Evolutionary conservation across 2,888 invertebrate genomes (phyloP), one percentile per base, ranked within the genome.

Genomic region (Sphaeridia pumilis): DNA sequence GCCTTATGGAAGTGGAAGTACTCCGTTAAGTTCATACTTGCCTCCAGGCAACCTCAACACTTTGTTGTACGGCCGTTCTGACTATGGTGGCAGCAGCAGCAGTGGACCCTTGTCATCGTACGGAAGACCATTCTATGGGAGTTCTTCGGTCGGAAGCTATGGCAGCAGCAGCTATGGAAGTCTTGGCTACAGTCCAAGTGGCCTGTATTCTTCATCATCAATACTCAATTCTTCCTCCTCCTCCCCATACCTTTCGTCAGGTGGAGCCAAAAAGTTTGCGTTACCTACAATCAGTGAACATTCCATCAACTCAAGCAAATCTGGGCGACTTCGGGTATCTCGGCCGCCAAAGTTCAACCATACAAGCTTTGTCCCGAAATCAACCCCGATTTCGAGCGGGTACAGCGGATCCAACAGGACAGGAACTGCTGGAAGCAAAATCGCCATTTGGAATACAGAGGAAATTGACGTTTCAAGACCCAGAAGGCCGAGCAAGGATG

Each of bases 381-480:
- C 27, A 12, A 54, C 41, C n/a, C 28, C 42, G 38, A 14, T 17
- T 2, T 41, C 41, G 22, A 41, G n/a, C 20, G 26, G 21, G 12
- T 12, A 26, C 27, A 21, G 4, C 14, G 4, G 24, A 4, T 10
- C 22, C 17, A 27, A 41, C 21, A 17, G 46, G 17, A 2, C 21
- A 17, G 4, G 14, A 34, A 21, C 27, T 27, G 46, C 31, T 25
- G 20, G 17, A 5, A 34, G 34, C n/a, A 17, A 41, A 4, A 48
- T 52, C 25, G 52, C 56, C 25, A 42, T 49, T 10, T 56, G 48
- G 28, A 47, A 56, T 34, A 87, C 87, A 2, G 84, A 85, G 27
- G 85, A 87, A 68, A 88, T 88, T 61, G 87, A 88, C 69, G 87
- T 88, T 0, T 83, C 85, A 1, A 78, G 78, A 58, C 73, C 59